Evolutionary conservation across 2,888 invertebrate genomes (phyloP).

Genomic region (Lasioglossum leucozonium): DNA sequence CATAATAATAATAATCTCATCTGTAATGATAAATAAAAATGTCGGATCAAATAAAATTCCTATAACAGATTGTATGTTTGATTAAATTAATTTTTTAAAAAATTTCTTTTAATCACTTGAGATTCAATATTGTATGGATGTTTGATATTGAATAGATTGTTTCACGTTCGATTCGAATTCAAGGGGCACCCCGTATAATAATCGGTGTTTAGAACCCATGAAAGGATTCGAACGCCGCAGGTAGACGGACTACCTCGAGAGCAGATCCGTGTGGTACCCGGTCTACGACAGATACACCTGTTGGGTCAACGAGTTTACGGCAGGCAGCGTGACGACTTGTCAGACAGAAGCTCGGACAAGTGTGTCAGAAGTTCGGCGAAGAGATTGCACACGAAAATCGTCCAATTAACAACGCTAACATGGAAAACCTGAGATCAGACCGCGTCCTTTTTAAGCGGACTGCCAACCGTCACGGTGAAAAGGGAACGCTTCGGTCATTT

Average conservation of each 20-base stretch:
- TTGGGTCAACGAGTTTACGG: conserved; percentile 21
- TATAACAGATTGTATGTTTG: neutral
- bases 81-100: neutral
- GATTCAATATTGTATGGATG: neutral
- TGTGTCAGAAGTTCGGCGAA: conserved; percentile 12
- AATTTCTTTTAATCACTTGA: neutral
- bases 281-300: conserved; percentile 18
- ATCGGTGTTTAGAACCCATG: conserved; percentile 3
- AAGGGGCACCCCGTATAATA: neutral
- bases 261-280: neutral
- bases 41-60: neutral
- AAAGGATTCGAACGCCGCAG: conserved; percentile 12
- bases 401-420: conserved; percentile 9
- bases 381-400: conserved; percentile 14
- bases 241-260: conserved; percentile 12
- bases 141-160: neutral
- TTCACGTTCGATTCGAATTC: neutral
- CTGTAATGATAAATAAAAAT: neutral
- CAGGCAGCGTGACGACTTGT: conserved; percentile 14
- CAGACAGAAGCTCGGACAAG: conserved; percentile 18
- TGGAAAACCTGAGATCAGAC: neutral
- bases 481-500: neutral
- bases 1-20: neutral
- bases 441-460: neutral
- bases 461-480: neutral